A percentile compares a stretch with the other conserved stretches of the same genome.
Conservation (phyloP, 2,888 invertebrate genomes). For the Podotricha telesiphe region DNA sequence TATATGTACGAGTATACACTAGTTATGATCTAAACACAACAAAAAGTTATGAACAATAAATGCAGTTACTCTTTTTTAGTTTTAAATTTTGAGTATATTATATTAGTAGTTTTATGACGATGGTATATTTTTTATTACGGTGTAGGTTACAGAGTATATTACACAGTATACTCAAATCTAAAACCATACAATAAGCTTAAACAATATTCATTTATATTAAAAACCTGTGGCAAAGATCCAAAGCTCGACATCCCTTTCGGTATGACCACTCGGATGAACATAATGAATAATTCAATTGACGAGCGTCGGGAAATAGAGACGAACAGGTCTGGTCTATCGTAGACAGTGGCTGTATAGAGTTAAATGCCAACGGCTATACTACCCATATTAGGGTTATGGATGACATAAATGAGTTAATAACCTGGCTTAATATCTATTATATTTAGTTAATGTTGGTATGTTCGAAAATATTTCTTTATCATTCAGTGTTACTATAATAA, state of each 20-base stretch:
- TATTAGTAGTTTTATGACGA: no score
- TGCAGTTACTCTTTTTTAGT: no score
- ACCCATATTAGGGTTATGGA: constrained; percentile 36
- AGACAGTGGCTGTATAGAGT: constrained; percentile 38
- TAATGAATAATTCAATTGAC: constrained; percentile 69
- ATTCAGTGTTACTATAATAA: no score
- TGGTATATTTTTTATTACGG: no score
- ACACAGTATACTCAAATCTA: no score
- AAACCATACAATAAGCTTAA: neutral
- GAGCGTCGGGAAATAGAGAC: constrained; percentile 57
- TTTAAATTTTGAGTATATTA: no score
- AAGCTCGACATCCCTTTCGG: constrained; percentile 32
- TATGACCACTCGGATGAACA: constrained; percentile 37
- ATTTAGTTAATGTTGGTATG: neutral
- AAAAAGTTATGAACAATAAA: no score
- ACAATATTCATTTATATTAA: constrained; percentile 5
- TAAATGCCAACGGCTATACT: constrained; percentile 43
- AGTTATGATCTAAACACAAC: no score
- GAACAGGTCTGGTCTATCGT: constrained; percentile 61
- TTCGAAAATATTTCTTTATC: no score
- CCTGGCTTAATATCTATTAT: neutral
- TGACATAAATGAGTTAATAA: constrained; percentile 25
- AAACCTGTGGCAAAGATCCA: constrained; percentile 33
- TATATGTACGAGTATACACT: no score
- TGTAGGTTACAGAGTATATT: neutral